phyloP scores from a whole-genome alignment of 2,888 invertebrate species.

The Schizaphis graminum region DNA sequence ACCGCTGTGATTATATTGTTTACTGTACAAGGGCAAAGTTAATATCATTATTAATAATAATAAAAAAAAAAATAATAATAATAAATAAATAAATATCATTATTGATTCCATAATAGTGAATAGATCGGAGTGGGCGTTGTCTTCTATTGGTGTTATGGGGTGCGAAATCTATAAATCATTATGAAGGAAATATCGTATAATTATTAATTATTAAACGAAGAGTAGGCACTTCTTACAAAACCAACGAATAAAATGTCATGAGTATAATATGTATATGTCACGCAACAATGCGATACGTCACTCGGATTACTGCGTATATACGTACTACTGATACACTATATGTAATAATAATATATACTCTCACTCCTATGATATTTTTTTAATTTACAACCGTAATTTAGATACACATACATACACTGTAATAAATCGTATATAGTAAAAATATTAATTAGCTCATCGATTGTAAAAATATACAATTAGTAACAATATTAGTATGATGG shows the following conservation, averaged over 20 bases:
- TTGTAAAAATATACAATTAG: background rate
- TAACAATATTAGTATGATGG: background rate
- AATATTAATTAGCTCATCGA: constrained; percentile 23
- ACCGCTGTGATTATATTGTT: background rate
- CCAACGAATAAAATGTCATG: background rate
- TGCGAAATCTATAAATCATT: background rate
- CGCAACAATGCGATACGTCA: background rate
- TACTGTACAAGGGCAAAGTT: background rate
- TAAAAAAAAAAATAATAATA: no score
- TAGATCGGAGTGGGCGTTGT: background rate
- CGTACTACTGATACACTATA: background rate
- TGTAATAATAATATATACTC: background rate
- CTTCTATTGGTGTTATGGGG: background rate
- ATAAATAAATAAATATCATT: background rate
- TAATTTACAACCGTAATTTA: background rate
- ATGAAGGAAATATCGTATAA: background rate
- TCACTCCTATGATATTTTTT: background rate
- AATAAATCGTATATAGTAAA: background rate
- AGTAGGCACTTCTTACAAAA: background rate
- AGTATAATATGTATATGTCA: background rate
- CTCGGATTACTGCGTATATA: background rate
- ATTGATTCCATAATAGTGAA: background rate
- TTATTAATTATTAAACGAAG: background rate
- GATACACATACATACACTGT: background rate
- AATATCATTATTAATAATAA: background rate